phyloP scores from a whole-genome alignment of 2,797 vertebrate genomes.

The Danionella dracula region DNA sequence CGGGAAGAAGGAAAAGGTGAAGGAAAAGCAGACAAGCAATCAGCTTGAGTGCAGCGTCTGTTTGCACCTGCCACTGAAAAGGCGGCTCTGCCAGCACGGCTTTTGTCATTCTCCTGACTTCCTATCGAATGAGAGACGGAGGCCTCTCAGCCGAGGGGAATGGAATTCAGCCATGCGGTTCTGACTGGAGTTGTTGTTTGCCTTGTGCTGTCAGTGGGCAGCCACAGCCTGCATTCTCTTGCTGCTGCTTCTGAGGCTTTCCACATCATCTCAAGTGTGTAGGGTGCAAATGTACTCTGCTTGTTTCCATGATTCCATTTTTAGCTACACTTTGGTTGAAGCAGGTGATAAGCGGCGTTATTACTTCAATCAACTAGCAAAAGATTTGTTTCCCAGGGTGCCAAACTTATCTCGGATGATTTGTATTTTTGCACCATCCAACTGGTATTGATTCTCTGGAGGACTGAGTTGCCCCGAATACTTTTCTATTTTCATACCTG shows the following conservation, averaged over 20 bases:
- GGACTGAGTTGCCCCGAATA: neutral
- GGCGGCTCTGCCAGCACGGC: constrained; percentile 1
- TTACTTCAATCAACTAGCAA: neutral
- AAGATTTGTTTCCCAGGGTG: neutral
- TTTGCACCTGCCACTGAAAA: constrained; percentile 31
- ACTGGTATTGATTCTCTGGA: neutral
- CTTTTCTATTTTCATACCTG: constrained; percentile 25
- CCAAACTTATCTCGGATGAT: neutral
- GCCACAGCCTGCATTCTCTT: constrained; percentile 5
- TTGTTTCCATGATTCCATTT: neutral
- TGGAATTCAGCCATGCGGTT: constrained; percentile 47
- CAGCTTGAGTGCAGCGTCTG: constrained; percentile 15
- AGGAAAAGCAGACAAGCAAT: constrained; percentile 9
- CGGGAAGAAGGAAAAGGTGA: neutral
- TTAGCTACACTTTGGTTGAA: neutral
- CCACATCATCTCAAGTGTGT: constrained; percentile 28
- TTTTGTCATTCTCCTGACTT: constrained; percentile 13
- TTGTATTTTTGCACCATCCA: neutral
- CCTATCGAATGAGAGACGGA: neutral
- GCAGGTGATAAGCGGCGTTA: neutral
- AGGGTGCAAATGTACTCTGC: constrained; percentile 13
- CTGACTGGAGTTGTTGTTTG: constrained; percentile 41
- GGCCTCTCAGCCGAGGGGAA: constrained; percentile 14
- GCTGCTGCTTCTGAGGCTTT: constrained; percentile 20
- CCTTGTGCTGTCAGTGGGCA: constrained; percentile 34